These are phyloP conservation scores for Microdon myrmicae DNA, from an alignment of 2,888 invertebrate genomes.

Conservation along the genomic window DNA sequence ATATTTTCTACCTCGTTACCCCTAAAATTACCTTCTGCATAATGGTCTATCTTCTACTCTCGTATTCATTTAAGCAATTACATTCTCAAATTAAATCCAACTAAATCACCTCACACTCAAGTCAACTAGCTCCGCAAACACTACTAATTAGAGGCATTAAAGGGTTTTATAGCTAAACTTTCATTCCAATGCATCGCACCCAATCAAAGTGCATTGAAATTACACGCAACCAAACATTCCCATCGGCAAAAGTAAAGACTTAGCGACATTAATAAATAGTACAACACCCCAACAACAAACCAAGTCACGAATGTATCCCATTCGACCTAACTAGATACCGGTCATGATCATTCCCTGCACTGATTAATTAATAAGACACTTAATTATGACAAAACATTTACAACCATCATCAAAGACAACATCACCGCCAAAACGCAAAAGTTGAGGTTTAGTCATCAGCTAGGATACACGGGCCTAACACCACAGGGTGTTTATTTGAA, in stretches of 20 bases:
- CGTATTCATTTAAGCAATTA: no score
- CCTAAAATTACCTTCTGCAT: no score
- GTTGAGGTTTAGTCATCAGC: no score
- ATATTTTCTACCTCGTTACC: no score
- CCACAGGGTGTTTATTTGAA: constrained; percentile 15
- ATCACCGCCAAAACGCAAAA: not conserved
- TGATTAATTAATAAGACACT: constrained; percentile 67
- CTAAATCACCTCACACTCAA: constrained; percentile 9
- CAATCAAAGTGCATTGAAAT: constrained; percentile 7
- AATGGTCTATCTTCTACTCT: no score
- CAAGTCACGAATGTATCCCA: constrained; percentile 2
- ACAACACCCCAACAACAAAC: constrained; percentile 13
- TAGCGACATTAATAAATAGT: constrained; percentile 35
- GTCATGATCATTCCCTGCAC: constrained; percentile 50
- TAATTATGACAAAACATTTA: constrained; percentile 66
- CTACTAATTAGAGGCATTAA: constrained; percentile 29
- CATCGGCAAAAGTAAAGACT: constrained; percentile 13
- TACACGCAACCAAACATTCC: constrained; percentile 9
- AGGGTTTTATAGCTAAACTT: constrained; percentile 12
- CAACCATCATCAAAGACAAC: not conserved
- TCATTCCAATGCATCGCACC: constrained; percentile 9
- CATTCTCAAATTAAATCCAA: constrained; percentile 3
- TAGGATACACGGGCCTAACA: no score
- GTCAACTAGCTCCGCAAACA: constrained; percentile 16
- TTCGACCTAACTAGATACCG: constrained; percentile 21